Base-by-base conservation (phyloP, 2,888 invertebrate genomes). In the Eurytoma californica region DNA sequence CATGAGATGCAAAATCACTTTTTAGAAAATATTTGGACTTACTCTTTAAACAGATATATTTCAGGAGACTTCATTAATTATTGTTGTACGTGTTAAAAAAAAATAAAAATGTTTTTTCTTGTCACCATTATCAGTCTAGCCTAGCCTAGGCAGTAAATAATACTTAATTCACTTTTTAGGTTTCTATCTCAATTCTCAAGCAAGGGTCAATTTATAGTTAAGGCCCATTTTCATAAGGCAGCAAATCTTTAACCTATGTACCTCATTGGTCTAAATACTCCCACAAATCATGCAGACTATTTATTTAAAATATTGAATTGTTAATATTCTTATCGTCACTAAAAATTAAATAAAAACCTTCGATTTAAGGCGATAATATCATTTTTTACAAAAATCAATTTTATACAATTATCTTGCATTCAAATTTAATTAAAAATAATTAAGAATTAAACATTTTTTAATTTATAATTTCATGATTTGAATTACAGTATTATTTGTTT, bases 71-170 rank as follows among this genome's bases (percentile, higher is more conserved):
- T 55, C 49, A 72, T 72, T 51, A 70, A 70, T 65, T 58, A 68
- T 53, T 30, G 20, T 66, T 47, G 2, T 24, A 24, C n/a, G n/a
- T 67, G 18, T 61, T 68, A 57, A 13, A 53, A 58, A 9, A 39
- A 47, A 58, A 66, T 53, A 4, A 61, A 67, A 67, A 77, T 60
- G 60, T 61, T 68, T 30, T 28, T 53, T 16, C n/a, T 73, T 16
- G 49, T 47, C 58, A 18, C 47, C 63, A 68, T 69, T 47, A 55
- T 67, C 12, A 49, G 14, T 66, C 20, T 61, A 61, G 24, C 7
- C 20, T 14, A 66, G 0, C 7, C 30, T 28, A 60, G 28, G 14
- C n/a, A 30, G n/a, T n/a, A 39, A 9, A 61, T 39, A 61, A n/a
- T 9, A 57, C 18, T n/a, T n/a, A 4, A 18, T 57, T 9, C 2